Conservation (phyloP, 2,888 invertebrate species). For the Galeopsomyia nigrocyanea region DNA sequence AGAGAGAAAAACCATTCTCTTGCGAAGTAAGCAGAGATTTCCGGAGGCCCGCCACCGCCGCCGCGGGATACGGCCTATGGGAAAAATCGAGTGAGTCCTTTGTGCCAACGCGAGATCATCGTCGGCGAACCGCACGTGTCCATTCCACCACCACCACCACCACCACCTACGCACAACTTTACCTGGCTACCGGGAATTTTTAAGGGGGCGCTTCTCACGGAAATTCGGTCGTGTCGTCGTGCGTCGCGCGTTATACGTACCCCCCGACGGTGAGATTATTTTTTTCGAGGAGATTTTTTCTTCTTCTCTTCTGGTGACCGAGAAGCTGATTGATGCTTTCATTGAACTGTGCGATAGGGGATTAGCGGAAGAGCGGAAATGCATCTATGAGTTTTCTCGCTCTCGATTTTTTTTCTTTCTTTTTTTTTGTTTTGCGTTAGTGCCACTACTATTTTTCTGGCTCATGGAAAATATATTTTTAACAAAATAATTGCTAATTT, state of each 20-base stretch:
- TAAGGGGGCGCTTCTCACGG: conserved; percentile 40
- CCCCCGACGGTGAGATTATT: conserved; percentile 22
- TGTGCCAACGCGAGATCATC: conserved; percentile 54
- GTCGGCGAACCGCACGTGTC: conserved; percentile 34
- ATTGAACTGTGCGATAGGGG: conserved; percentile 11
- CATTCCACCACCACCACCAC: not conserved
- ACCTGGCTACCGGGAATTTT: conserved; percentile 12
- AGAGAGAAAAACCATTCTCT: no score
- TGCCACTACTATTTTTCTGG: no score
- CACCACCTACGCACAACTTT: conserved; percentile 21
- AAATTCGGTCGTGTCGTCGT: conserved; percentile 31
- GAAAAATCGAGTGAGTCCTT: conserved; percentile 60
- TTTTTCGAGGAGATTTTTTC: not conserved
- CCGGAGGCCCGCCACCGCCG: conserved; percentile 60
- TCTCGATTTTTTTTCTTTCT: not conserved
- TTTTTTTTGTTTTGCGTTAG: no score
- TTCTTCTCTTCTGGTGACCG: not conserved
- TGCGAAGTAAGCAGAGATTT: conserved; percentile 66
- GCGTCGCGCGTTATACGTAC: not conserved
- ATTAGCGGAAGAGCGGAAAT: conserved; percentile 31
- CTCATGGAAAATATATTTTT: no score
- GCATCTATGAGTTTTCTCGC: not conserved
- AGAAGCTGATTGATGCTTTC: conserved; percentile 34
- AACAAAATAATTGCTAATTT: no score
- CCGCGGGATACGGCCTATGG: conserved; percentile 61